Evolutionary conservation across 2,888 invertebrate species (phyloP).

Genomic region (Patella ulyssiponensis): DNA sequence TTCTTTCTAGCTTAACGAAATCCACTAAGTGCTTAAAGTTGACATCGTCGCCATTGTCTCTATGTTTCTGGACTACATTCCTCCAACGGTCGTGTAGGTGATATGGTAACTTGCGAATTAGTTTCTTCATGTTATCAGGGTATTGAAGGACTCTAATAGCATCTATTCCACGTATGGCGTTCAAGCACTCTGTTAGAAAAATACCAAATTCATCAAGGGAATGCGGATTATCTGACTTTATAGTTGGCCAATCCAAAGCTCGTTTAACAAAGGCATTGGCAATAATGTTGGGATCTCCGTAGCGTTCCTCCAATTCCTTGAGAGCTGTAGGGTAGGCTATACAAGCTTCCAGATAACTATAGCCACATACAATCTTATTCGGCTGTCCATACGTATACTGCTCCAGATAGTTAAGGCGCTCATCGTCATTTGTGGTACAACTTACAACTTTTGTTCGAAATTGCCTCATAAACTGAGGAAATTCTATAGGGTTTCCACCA

Average conservation of each 20-base stretch:
- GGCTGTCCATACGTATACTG: too few relatives aligned
- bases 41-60: background rate
- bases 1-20: conserved; percentile 29
- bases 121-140: background rate
- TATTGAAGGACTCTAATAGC: background rate
- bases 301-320: conserved; percentile 17
- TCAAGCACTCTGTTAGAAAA: conserved; percentile 31
- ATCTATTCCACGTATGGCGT: conserved; percentile 22
- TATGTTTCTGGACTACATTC: background rate
- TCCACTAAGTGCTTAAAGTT: conserved; percentile 23
- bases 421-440: too few relatives aligned
- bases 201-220: conserved; percentile 29
- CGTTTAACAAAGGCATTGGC: conserved; percentile 23
- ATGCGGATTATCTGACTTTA: conserved; percentile 26
- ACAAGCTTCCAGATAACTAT: too few relatives aligned
- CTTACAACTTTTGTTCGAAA: too few relatives aligned
- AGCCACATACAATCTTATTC: too few relatives aligned
- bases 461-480: too few relatives aligned
- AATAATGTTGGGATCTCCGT: conserved; percentile 28
- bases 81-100: conserved; percentile 1
- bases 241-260: conserved; percentile 24
- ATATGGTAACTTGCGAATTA: conserved; percentile 2
- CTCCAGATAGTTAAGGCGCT: too few relatives aligned
- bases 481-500: too few relatives aligned
- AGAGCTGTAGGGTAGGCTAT: too few relatives aligned